A percentile compares a stretch with the other conserved stretches of the same genome.
Evolutionary conservation across 2,797 vertebrate species (phyloP).

Genomic region (Anguilla marmorata): DNA sequence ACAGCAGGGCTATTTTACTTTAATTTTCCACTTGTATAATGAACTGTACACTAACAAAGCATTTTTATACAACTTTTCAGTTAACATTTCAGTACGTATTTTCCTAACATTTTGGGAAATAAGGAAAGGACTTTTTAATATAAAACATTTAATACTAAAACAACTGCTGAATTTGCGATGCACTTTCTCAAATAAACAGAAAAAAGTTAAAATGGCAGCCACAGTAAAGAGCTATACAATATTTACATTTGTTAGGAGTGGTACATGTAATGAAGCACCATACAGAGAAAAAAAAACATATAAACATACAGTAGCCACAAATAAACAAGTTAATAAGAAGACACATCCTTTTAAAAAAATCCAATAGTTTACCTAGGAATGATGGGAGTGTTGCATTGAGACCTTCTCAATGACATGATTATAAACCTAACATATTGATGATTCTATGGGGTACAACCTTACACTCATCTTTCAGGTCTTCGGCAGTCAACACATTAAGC

Average conservation of each 20-base stretch:
- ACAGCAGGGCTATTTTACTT: not conserved
- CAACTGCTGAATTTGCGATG: conserved; percentile 35
- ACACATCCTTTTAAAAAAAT: not conserved
- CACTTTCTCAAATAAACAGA: conserved; percentile 19
- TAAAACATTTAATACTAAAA: conserved; percentile 41
- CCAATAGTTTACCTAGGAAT: not conserved
- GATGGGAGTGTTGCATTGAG: not conserved
- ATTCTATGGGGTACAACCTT: not conserved
- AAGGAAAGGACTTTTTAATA: conserved; percentile 1
- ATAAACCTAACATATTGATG: conserved; percentile 4
- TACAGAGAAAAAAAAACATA: not conserved
- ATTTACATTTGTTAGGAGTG: conserved; percentile 41
- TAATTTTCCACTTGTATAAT: not conserved
- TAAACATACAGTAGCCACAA: conserved; percentile 1
- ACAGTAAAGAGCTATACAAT: conserved; percentile 37
- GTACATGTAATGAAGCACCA: conserved; percentile 3
- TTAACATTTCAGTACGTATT: not conserved
- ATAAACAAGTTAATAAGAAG: conserved; percentile 24
- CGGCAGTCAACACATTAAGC: not conserved
- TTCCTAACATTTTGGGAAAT: conserved; percentile 7
- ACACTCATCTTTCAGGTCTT: not conserved
- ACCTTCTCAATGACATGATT: not conserved
- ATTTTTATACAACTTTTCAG: not conserved
- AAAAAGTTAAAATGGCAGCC: conserved; percentile 22
- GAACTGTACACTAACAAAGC: not conserved